Evolutionary conservation across 1,140 invertebrate genomes (phyloP), one percentile per base, ranked within the genome.

Genomic region (Dreissena rostriformis): DNA sequence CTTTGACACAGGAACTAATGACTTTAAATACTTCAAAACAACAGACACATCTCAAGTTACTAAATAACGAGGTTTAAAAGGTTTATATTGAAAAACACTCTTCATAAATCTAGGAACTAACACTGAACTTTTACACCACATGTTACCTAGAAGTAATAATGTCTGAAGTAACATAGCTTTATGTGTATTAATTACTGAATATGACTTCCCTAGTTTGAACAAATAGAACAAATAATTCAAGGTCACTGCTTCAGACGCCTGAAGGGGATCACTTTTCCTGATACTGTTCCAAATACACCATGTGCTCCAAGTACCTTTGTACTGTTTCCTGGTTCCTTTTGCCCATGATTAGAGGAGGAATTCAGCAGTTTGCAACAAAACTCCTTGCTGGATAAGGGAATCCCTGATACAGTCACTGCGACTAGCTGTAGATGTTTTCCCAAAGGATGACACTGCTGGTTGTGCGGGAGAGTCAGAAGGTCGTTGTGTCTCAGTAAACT

Each of bases 381-480:
- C 15, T 53, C 77, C 77, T 70, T 57, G 57, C 17, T 24, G 17
- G 17, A n/a, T 19, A 24, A 78, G 65, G 2, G n/a, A 0, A 53
- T 63, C 28, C 79, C 86, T 28, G 82, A 87, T 53, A 87, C 72
- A n/a, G 19, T 65, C 65, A 65, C 84, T 73, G 57, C 73, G 53
- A 72, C 52, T 2, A 87, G 61, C 12, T 19, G 8, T n/a, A 85
- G 22, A 28, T 51, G 71, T 53, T 63, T 80, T 57, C n/a, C 52
- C 52, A 83, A 29, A 17, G 71, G 71, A 82, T 87, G 81, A 51
- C 0, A n/a, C 55, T 17, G 57, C 24, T 22, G 2, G 22, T 51
- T 79, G 75, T 72, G 78, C 0, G 80, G 65, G 39, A 85, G 51
- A 10, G 53, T 11, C 28, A 79, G 19, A n/a, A 80, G 78, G 67